Evolutionary conservation across 2,888 invertebrate species (phyloP).

Genomic region (Pterostichus niger): DNA sequence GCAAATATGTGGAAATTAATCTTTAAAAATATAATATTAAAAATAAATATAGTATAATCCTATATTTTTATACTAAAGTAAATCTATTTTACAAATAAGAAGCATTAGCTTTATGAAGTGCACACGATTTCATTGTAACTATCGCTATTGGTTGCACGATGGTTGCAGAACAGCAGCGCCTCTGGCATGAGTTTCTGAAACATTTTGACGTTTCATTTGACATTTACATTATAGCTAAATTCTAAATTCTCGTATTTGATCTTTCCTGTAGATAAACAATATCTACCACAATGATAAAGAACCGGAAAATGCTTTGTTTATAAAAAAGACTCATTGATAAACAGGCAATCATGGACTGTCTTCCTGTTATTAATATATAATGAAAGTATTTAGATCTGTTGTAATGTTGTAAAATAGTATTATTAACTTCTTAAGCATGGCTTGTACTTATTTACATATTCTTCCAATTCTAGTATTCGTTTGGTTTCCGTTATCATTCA

Average conservation of each 20-base stretch:
- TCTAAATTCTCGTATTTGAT: neutral
- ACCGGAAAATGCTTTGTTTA: conserved; percentile 13
- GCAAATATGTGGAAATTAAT: no score
- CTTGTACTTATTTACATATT: conserved; percentile 49
- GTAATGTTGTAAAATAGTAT: conserved; percentile 15
- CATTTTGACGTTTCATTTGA: conserved; percentile 33
- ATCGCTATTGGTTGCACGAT: no score
- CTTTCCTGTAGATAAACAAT: conserved; percentile 21
- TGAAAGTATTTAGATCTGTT: conserved; percentile 29
- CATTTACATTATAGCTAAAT: conserved; percentile 17
- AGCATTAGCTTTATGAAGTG: no score
- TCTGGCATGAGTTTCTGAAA: neutral
- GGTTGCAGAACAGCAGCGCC: neutral
- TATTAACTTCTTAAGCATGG: conserved; percentile 26
- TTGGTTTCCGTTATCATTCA: conserved; percentile 68
- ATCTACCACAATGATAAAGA: conserved; percentile 27
- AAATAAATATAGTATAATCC: no score
- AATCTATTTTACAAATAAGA: no score
- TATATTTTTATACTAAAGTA: no score
- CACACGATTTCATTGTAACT: no score
- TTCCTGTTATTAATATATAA: conserved; percentile 30
- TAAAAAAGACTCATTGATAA: neutral
- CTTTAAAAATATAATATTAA: no score
- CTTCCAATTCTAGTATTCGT: conserved; percentile 57
- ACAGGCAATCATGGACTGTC: conserved; percentile 21